Percentiles rank a stretch among this genome's conserved stretches.
phyloP scores from a whole-genome alignment of 2,797 vertebrate species.

The Etheostoma perlongum region DNA sequence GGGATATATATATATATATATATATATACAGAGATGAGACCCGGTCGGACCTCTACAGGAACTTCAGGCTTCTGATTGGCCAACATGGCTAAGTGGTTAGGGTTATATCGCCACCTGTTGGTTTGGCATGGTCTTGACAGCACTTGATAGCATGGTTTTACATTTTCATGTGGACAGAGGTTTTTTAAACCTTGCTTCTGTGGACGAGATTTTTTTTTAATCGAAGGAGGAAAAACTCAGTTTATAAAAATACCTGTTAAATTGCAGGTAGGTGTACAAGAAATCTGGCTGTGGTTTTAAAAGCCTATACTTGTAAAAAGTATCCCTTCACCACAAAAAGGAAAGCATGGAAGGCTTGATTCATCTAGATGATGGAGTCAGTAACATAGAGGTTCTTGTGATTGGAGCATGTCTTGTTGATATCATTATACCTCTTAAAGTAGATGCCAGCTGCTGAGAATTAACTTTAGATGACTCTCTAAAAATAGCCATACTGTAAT shows the following conservation, averaged over 20 bases:
- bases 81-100: no score
- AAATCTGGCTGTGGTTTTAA: constrained; percentile 28
- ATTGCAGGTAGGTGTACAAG: constrained; percentile 47
- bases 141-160: no score
- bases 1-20: no score
- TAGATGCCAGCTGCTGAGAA: constrained; percentile 57
- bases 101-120: no score
- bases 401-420: constrained; percentile 72
- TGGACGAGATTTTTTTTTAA: no score
- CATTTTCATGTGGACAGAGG: no score
- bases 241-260: constrained; percentile 1
- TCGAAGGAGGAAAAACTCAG: no score
- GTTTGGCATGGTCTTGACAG: no score
- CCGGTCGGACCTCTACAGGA: no score
- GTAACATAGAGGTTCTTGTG: constrained; percentile 66
- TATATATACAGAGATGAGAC: no score
- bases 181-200: no score
- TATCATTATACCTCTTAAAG: constrained; percentile 66
- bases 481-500: constrained; percentile 45
- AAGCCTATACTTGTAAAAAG: constrained; percentile 43
- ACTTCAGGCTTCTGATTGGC: no score
- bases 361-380: constrained; percentile 51
- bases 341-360: constrained; percentile 38
- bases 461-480: constrained; percentile 43
- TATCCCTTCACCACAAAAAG: constrained; percentile 60